A percentile compares a stretch with the other conserved stretches of the same genome.
These are phyloP conservation scores for Drosophila biarmipes DNA, from an alignment of 1,140 invertebrate species.

Conservation along the genomic window DNA sequence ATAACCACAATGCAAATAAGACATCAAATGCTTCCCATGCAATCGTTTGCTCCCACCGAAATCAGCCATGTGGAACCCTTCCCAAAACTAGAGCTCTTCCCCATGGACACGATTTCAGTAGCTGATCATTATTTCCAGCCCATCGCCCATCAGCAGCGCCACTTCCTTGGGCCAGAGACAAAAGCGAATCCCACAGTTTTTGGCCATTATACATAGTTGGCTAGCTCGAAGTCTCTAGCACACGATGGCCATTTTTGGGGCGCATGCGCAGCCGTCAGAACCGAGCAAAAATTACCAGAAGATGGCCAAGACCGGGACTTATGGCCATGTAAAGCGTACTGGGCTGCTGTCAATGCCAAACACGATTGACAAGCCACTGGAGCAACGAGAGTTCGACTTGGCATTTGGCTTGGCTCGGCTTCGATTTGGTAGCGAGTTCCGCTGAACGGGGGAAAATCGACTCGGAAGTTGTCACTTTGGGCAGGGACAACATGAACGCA, in stretches of 20 bases:
- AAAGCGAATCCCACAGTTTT: slow-evolving; percentile 39
- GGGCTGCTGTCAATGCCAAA: slow-evolving; percentile 44
- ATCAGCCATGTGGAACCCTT: slow-evolving; percentile 14
- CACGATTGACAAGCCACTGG: slow-evolving; percentile 57
- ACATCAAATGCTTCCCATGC: background rate
- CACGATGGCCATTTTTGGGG: slow-evolving; percentile 49
- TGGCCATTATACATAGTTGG: slow-evolving; percentile 16
- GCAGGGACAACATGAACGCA: slow-evolving; percentile 38
- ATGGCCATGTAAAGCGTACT: slow-evolving; percentile 55
- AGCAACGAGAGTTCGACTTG: slow-evolving; percentile 15
- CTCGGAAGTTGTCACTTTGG: slow-evolving; percentile 54
- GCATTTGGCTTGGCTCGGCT: slow-evolving; percentile 1
- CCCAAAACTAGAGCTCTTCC: slow-evolving; percentile 3
- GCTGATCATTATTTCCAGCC: slow-evolving; percentile 31
- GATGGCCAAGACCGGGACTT: slow-evolving; percentile 54
- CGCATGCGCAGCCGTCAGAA: slow-evolving; percentile 39
- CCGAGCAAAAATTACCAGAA: slow-evolving; percentile 28
- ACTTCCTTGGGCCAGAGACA: slow-evolving; percentile 33
- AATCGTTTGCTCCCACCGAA: slow-evolving; percentile 4
- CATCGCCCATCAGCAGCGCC: slow-evolving; percentile 16
- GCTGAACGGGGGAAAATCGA: slow-evolving; percentile 35
- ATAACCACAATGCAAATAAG: background rate
- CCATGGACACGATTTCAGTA: slow-evolving; percentile 1
- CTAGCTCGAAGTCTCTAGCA: slow-evolving; percentile 18
- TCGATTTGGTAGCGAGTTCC: slow-evolving; percentile 43